These are phyloP conservation scores for Cephus sareptanus DNA, from an alignment of 2,888 invertebrate genomes.

Conservation along the genomic window DNA sequence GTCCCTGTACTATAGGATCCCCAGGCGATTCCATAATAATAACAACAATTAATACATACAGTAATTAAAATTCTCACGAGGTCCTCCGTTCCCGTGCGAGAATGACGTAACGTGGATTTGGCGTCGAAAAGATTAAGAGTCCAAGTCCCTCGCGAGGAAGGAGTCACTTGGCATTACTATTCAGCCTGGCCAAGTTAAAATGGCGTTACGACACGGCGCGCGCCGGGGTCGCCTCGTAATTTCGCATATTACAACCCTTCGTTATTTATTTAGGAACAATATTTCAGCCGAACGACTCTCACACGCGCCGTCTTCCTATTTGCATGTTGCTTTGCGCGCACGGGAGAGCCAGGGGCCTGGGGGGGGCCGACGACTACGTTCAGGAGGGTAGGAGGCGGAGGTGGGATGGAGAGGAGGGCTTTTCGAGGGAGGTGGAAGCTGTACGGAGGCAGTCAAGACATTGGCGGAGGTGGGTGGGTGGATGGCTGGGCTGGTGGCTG, in stretches of 20 bases:
- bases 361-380: no score
- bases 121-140: no score
- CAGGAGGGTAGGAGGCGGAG: neutral
- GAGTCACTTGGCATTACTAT: conserved; percentile 30
- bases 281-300: conserved; percentile 52
- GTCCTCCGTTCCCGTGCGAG: no score
- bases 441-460: neutral
- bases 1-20: no score
- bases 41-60: no score
- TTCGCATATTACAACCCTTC: conserved; percentile 58
- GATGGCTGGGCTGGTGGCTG: conserved; percentile 2
- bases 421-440: conserved; percentile 16
- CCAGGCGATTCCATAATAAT: no score
- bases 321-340: conserved; percentile 33
- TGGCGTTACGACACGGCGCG: conserved; percentile 40
- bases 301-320: conserved; percentile 41
- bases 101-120: no score
- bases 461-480: conserved; percentile 5
- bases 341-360: conserved; percentile 4
- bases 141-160: conserved; percentile 31
- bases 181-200: conserved; percentile 46
- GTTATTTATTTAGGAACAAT: conserved; percentile 59
- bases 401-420: neutral
- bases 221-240: conserved; percentile 43
- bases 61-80: no score